phyloP scores from a whole-genome alignment of 2,113 vertebrate species.

The Numenius arquata region DNA sequence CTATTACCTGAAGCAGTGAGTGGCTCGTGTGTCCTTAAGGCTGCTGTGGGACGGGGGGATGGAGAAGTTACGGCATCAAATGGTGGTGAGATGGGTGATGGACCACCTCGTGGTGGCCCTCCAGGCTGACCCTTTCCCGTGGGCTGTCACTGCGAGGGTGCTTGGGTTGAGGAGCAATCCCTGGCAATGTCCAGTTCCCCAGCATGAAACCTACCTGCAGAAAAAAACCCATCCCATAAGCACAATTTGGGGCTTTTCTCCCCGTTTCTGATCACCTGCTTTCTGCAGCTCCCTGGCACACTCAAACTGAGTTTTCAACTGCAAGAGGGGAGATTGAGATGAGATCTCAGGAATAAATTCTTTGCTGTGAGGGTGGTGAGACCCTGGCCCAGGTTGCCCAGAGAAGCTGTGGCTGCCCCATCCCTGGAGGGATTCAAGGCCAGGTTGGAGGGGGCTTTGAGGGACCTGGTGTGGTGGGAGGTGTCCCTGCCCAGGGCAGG shows the following conservation, averaged over 20 bases:
- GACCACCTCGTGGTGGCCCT: not conserved
- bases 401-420: no score
- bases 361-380: no score
- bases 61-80: no score
- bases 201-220: no score
- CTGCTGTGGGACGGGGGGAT: not conserved
- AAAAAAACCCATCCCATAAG: accelerated
- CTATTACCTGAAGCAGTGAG: constrained; percentile 20
- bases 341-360: no score
- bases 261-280: accelerated
- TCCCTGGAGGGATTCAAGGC: no score
- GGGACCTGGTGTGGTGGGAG: no score
- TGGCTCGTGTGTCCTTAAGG: not conserved
- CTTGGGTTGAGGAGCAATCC: not conserved
- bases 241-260: accelerated
- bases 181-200: accelerated
- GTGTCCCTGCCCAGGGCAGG: no score
- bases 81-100: not conserved
- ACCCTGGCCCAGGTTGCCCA: no score
- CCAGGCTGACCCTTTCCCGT: not conserved
- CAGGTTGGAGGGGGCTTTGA: no score
- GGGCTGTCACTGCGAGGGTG: not conserved
- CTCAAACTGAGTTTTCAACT: not conserved
- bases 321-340: no score
- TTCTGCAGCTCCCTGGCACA: not conserved